Conservation (phyloP, 53 echinoderm and acorn worm species). For the Holothuria leucospilota region DNA sequence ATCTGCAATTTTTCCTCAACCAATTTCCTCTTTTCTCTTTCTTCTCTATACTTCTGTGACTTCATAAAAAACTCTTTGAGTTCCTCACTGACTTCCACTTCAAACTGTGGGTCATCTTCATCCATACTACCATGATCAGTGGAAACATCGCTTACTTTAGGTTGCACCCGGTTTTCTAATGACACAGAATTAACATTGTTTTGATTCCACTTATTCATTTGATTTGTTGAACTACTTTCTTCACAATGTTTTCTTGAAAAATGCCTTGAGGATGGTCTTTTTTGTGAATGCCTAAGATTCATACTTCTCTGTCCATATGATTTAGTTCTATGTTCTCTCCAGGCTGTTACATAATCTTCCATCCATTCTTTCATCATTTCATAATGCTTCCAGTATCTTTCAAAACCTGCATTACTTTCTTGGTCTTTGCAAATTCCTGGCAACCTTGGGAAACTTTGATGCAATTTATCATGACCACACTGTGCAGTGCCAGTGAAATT, state of each 20-base stretch:
- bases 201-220: too few relatives aligned
- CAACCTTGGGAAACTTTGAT: slow-evolving; percentile 1
- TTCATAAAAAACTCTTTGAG: slow-evolving; percentile 80
- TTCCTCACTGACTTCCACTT: slow-evolving; percentile 88
- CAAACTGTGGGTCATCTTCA: slow-evolving; percentile 58
- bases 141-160: too few relatives aligned
- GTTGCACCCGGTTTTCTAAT: too few relatives aligned
- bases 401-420: not conserved
- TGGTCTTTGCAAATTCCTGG: slow-evolving; percentile 11
- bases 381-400: slow-evolving; percentile 84
- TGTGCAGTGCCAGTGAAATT: too few relatives aligned
- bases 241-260: too few relatives aligned
- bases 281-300: not conserved
- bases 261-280: too few relatives aligned
- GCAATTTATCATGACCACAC: not conserved
- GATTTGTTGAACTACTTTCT: too few relatives aligned
- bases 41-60: slow-evolving; percentile 79
- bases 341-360: slow-evolving; percentile 31
- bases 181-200: too few relatives aligned
- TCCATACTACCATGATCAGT: too few relatives aligned
- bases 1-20: slow-evolving; percentile 4
- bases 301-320: not conserved
- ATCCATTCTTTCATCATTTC: slow-evolving; percentile 77
- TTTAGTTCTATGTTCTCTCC: not conserved
- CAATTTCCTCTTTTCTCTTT: slow-evolving; percentile 72